Base-by-base conservation (phyloP, 2,113 vertebrate genomes). In the Rutilus rutilus region DNA sequence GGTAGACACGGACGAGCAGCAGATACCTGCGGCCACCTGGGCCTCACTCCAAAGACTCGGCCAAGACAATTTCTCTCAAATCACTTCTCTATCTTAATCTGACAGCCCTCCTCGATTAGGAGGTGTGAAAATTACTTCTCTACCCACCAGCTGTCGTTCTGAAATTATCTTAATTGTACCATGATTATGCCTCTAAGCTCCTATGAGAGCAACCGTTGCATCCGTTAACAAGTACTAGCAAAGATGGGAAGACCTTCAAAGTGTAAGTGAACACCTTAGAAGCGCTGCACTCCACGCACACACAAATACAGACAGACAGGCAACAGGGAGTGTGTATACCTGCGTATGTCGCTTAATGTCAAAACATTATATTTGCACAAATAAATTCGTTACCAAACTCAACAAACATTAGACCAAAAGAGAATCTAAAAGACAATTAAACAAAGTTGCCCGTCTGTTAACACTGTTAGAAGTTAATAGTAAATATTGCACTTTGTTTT, bases 91-190 rank as follows among this genome's bases (percentile, higher is more conserved):
- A 96, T 96, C 95, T 96, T 95, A 94, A 96, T 96, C 95, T 96
- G 95, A 95, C 95, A 96, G 94, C 92, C 93, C 92, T 94, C 90
- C 93, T 94, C 91, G 93, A 95, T 95, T 95, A 95, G 93, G 93
- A 92, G 91, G 90, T 91, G 89, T 93, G 92, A 92, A 96, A 96
- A 96, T 95, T 94, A 93, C 94, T 95, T 96, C 94, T 94, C 92
- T 95, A 88, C 94, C 95, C 94, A 95, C 93, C 90, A 95, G 95
- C 95, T 91, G 90, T 95, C 89, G 89, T 93, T 89, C 91, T 88
- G 87, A 95, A 96, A 95, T 96, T 95, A 96, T 95, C 95, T 95
- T 96, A 96, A 96, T 96, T 96, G 94, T 96, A 92, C 92, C 91
- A 91, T 95, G 94, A 96, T 95, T 95, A 95, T 94, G 93, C 94